phyloP scores from a whole-genome alignment of 2,888 invertebrate genomes.

The Hyposoter dolosus region DNA sequence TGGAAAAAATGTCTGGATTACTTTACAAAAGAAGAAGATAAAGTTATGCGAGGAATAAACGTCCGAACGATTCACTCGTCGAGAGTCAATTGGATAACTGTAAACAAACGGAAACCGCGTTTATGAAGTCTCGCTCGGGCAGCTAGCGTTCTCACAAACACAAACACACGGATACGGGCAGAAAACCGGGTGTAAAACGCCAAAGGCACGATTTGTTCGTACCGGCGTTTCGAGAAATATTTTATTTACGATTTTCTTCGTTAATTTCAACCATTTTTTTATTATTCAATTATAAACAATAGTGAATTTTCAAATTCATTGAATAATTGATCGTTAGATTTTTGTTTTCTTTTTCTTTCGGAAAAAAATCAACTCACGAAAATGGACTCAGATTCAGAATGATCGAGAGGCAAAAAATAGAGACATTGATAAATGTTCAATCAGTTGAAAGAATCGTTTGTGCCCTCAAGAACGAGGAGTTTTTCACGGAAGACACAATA shows the following conservation, averaged over 20 bases:
- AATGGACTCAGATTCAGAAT: neutral
- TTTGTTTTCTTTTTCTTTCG: neutral
- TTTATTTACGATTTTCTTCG: slow-evolving; percentile 26
- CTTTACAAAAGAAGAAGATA: neutral
- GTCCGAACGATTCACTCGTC: slow-evolving; percentile 60
- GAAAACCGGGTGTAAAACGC: slow-evolving; percentile 52
- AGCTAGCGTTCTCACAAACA: neutral
- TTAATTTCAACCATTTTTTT: neutral
- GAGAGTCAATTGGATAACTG: slow-evolving; percentile 63
- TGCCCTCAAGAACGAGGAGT: neutral
- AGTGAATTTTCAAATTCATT: neutral
- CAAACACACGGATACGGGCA: neutral
- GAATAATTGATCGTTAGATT: neutral
- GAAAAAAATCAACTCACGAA: neutral
- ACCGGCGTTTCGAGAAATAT: slow-evolving; percentile 25
- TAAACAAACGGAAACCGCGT: slow-evolving; percentile 62
- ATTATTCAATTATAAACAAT: no score
- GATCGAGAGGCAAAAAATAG: neutral
- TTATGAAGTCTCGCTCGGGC: slow-evolving; percentile 47
- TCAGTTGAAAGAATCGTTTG: neutral
- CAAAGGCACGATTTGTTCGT: slow-evolving; percentile 27
- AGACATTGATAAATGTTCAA: neutral
- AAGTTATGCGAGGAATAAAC: slow-evolving; percentile 38
- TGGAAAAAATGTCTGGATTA: neutral
- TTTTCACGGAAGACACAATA: neutral